These are phyloP conservation scores for Siderastrea siderea DNA, from an alignment of 92 coral and sea anemone species.

Conservation along the genomic window DNA sequence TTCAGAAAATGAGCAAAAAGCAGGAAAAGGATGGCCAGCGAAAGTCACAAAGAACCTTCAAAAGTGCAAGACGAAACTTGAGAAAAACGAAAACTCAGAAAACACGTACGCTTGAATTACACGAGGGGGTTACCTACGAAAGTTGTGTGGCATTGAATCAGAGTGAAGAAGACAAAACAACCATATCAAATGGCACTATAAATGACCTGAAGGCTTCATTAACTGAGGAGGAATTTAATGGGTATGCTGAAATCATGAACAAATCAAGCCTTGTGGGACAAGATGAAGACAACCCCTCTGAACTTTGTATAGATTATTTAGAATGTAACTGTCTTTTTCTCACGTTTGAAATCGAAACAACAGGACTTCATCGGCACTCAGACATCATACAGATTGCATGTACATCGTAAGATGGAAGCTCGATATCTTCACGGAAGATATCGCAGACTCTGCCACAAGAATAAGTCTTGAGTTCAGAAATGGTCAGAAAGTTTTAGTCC, in stretches of 20 bases:
- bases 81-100: constrained; percentile 16
- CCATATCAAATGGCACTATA: constrained; percentile 15
- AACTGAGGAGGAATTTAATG: constrained; percentile 16
- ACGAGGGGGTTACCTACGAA: constrained; percentile 36
- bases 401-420: background rate
- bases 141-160: constrained; percentile 22
- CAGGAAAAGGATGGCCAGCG: constrained; percentile 9
- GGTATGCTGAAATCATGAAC: background rate
- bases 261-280: background rate
- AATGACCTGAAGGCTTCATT: constrained; percentile 9
- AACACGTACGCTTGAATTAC: constrained; percentile 17
- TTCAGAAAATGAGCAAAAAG: constrained; percentile 11
- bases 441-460: background rate
- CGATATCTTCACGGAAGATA: background rate
- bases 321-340: background rate
- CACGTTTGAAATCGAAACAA: constrained; percentile 35
- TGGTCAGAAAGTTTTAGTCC: background rate
- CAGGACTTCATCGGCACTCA: constrained; percentile 21
- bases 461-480: background rate
- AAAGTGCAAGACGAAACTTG: background rate
- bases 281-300: background rate
- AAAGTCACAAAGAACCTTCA: constrained; percentile 16
- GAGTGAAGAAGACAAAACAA: constrained; percentile 8
- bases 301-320: background rate
- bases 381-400: constrained; percentile 40